A percentile compares a stretch with the other conserved stretches of the same genome.
Conservation (phyloP, 2,113 vertebrate species). For the Scortum barcoo region DNA sequence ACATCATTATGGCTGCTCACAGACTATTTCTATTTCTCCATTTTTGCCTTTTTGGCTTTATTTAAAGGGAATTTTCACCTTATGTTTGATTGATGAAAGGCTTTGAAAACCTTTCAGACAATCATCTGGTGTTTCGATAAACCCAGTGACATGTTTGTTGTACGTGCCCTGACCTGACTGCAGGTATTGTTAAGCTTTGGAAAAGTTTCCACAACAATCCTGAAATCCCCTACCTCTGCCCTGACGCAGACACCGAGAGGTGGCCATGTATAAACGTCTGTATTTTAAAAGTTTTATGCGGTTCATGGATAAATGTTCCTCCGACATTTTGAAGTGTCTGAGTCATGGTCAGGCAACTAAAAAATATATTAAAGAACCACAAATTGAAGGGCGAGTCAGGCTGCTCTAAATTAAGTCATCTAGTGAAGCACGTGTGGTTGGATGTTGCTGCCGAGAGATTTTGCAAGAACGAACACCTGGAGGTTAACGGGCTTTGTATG, state of each 20-base stretch:
- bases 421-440: background rate
- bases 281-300: slow-evolving; percentile 5
- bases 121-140: background rate
- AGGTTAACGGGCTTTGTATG: background rate
- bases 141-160: too few species aligned
- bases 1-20: background rate
- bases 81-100: background rate
- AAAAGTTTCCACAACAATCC: background rate
- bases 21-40: background rate
- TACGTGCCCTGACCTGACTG: background rate
- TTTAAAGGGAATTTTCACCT: background rate
- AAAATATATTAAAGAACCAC: slow-evolving; percentile 37
- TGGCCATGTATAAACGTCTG: background rate
- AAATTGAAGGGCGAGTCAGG: background rate
- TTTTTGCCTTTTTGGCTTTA: background rate
- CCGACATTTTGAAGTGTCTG: slow-evolving; percentile 1
- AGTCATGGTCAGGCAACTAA: background rate
- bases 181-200: background rate
- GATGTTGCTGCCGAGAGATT: slow-evolving; percentile 7
- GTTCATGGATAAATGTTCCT: background rate
- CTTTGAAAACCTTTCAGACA: background rate
- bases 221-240: background rate
- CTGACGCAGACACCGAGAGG: background rate
- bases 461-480: slow-evolving; percentile 31
- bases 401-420: background rate